Base-by-base conservation (phyloP, 2,797 vertebrate genomes). In the Triplophysa yarkandensis region DNA sequence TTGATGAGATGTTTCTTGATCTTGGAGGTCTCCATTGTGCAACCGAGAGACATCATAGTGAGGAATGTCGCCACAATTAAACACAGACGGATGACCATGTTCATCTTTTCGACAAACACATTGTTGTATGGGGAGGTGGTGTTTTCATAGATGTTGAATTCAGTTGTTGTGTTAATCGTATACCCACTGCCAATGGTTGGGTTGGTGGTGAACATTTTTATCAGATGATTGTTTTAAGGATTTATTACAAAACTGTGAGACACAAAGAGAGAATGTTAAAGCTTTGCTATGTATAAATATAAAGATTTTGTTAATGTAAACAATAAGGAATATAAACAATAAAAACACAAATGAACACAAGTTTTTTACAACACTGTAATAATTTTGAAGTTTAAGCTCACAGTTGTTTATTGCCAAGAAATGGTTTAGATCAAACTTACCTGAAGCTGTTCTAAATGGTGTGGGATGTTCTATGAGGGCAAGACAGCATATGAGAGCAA, bases 1-100 rank as follows among this genome's bases (percentile, higher is more conserved):
- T 85, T 95, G 80, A 89, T 9, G 27, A 97, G 82, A 82, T 93
- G 91, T 1, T 19, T 2, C 85, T 90, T 93, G 87, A 95, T 95
- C 85, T 93, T 93, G 68, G 85, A 81, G 77, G 91, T 74, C 71
- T 96, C 92, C 94, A 95, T 91, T 0, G 91, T 94, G 82, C 93
- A 94, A 19, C 94, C 93, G 77, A 95, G 63, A 0, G 92, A 90
- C 13, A 94, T 64, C 93, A 93, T 92, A 32, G 86, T 48, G 43
- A 90, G 0, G 0, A 92, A 84, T 6, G 94, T 34, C 58, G 83
- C 23, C 0, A 86, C 0, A 0, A 91, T 27, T 50, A 87, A 10
- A 13, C 85, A 7, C 0, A 77, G 0, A 8, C 84, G 90, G 52
- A 93, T 76, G 0, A 67, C 68, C 79, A 71, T 80, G 80, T 94